Evolutionary conservation across 2,888 invertebrate genomes (phyloP).

Genomic region (Lasioglossum marginatum): DNA sequence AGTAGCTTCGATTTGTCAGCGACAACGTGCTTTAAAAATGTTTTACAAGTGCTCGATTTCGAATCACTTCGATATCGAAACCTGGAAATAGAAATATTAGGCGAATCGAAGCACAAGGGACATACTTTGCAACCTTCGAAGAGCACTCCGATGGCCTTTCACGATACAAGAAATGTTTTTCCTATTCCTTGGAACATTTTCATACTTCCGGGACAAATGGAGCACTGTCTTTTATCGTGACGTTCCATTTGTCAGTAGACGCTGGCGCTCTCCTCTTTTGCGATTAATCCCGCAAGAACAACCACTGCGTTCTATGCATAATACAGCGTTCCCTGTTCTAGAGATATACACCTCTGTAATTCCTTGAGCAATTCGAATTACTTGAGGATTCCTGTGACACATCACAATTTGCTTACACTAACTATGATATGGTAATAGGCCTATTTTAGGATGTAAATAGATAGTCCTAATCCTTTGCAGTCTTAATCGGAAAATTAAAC

Average conservation of each 20-base stretch:
- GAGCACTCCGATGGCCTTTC: not conserved
- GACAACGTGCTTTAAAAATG: not conserved
- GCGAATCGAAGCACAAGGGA: not conserved
- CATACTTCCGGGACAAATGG: constrained; percentile 7
- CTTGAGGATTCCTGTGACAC: not conserved
- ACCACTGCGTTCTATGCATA: not conserved
- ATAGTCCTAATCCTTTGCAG: not conserved
- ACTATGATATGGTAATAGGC: not conserved
- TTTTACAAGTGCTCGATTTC: not conserved
- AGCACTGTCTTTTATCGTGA: constrained; percentile 1
- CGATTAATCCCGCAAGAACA: constrained; percentile 9
- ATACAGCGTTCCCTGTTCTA: not conserved
- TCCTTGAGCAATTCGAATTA: not conserved
- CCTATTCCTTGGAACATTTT: not conserved
- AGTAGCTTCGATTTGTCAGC: not conserved
- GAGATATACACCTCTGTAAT: not conserved
- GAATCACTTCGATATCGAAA: not conserved
- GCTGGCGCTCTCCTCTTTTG: not conserved
- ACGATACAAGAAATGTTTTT: not conserved
- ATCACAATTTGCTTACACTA: not conserved
- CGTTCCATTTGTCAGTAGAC: constrained; percentile 4
- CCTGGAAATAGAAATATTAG: not conserved
- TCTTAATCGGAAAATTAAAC: too few species aligned
- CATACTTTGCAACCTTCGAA: not conserved
- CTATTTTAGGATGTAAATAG: too few species aligned